Evolutionary conservation across 2,797 vertebrate genomes (phyloP), one percentile per base, ranked within the genome.

Genomic region (Anguilla megastoma): DNA sequence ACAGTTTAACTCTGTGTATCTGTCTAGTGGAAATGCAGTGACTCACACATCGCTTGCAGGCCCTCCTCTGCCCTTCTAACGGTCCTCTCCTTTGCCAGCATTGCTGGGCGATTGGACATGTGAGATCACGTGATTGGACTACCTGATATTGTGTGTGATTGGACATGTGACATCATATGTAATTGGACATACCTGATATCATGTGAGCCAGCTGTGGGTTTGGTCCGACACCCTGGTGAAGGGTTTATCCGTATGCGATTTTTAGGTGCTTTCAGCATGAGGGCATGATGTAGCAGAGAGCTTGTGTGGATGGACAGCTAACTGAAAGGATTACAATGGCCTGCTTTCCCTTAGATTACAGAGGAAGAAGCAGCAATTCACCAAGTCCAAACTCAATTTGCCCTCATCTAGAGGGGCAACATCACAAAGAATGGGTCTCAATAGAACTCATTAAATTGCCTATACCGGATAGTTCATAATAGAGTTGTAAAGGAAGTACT

Each of bases 241-340:
- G 58, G 58, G 21, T 63, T 63, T 21, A 3, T n/a, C 58, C 12
- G 1, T 54, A 10, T 54, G 58, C 2, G 16, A 60, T 24, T 60
- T 60, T 24, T 60, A 60, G 18, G 60, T 3, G 60, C 16, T 63
- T 18, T 63, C 60, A 63, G n/a, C 50, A n/a, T 84, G 48, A 24
- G 69, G 79, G 6, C 45, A 1, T 87, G 52, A 10, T 50, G 30
- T 41, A 74, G 50, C 74, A 10, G 60, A 60, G 33, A 33, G 74
- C 71, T 90, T 90, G 90, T 91, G 90, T 89, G 58, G 89, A 90
- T 86, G 89, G 91, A 91, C 88, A 86, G 89, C 88, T 92, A 60
- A 79, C 52, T 69, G 89, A 87, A 85, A 92, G 91, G 91, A 93
- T 93, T 92, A 92, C 89, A 58, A 89, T 91, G 93, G 92, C 71